Percentiles rank a stretch among this genome's conserved stretches.
Evolutionary conservation across 2,888 invertebrate genomes (phyloP).

Genomic region (Apamea epomidion): DNA sequence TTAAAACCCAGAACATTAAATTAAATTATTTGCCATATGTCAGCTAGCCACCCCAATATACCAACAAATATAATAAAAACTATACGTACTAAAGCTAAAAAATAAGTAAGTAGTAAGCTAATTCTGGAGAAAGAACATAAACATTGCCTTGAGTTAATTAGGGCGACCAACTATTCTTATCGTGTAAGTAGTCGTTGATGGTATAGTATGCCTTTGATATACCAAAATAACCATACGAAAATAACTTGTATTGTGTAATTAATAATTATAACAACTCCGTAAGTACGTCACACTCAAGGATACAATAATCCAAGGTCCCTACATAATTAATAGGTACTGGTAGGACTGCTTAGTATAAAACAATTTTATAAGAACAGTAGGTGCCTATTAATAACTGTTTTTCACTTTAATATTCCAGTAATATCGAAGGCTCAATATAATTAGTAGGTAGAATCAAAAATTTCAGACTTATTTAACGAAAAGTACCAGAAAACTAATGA

Average conservation of each 20-base stretch:
- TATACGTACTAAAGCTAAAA: no score
- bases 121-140: no score
- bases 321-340: background rate
- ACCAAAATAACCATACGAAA: no score
- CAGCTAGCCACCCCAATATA: no score
- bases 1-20: no score
- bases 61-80: no score
- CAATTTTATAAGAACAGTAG: background rate
- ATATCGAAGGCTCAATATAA: conserved; percentile 32
- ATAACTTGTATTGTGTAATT: background rate
- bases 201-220: no score
- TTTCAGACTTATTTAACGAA: conserved; percentile 37
- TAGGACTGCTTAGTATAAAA: background rate
- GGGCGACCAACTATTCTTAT: no score
- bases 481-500: conserved; percentile 51
- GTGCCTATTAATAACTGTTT: background rate
- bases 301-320: background rate
- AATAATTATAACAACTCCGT: background rate
- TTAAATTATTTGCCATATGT: no score
- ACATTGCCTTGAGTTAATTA: no score
- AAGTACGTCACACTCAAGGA: background rate
- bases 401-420: conserved; percentile 37
- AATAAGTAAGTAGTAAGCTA: no score
- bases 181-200: no score
- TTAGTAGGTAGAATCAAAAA: conserved; percentile 28